Percentiles rank a stretch among this genome's conserved stretches.
Evolutionary conservation across 2,888 invertebrate species (phyloP).

Genomic region (Drosophila leonis): DNA sequence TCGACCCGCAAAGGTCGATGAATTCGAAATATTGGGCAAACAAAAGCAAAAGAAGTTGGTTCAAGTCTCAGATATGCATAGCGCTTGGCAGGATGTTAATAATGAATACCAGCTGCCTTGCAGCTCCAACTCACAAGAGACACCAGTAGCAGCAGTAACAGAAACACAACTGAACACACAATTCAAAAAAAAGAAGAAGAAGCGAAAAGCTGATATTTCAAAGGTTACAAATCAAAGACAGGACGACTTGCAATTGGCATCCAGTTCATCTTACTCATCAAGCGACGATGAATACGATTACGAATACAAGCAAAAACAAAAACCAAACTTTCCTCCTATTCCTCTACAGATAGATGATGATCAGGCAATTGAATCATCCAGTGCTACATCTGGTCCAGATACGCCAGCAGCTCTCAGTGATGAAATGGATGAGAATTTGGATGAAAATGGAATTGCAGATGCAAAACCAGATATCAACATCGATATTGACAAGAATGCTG

Average conservation of each 20-base stretch:
- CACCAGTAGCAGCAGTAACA: not conserved
- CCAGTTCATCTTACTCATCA: constrained; percentile 85
- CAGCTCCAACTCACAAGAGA: constrained; percentile 1
- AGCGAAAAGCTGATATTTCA: constrained; percentile 18
- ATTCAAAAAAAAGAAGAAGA: constrained; percentile 72
- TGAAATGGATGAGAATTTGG: constrained; percentile 86
- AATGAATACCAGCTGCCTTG: constrained; percentile 53
- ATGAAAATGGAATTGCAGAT: constrained; percentile 28
- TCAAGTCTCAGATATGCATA: constrained; percentile 82
- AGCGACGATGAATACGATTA: constrained; percentile 81
- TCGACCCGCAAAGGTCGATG: not conserved
- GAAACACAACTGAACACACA: constrained; percentile 53
- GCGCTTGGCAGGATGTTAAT: constrained; percentile 83
- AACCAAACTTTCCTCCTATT: not conserved
- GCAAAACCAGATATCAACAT: not conserved
- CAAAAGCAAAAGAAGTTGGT: constrained; percentile 65
- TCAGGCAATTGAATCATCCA: constrained; percentile 87
- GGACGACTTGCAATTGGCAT: constrained; percentile 53
- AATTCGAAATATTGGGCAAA: constrained; percentile 1
- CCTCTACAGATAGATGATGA: not conserved
- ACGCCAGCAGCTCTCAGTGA: constrained; percentile 91
- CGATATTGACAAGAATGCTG: not conserved
- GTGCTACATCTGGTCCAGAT: constrained; percentile 95
- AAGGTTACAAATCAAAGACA: not conserved
- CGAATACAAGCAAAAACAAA: constrained; percentile 3